Conservation (phyloP, 2,888 invertebrate species). For the Ceramica pisi region DNA sequence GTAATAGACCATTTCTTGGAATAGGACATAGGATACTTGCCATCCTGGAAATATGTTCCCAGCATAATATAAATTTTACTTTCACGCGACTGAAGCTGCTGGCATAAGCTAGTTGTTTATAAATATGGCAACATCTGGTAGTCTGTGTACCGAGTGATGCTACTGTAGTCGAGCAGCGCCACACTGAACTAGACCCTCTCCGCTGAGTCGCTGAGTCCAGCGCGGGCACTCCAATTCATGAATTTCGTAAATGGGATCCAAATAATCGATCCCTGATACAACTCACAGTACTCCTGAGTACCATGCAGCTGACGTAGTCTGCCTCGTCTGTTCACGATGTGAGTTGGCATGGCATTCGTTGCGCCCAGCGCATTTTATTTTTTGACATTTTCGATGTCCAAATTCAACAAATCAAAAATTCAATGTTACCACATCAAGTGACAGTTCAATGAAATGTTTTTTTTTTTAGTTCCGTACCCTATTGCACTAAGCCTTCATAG, state of each 20-base stretch:
- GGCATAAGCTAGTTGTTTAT: not conserved
- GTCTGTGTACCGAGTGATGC: not conserved
- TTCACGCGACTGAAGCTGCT: too few relatives aligned
- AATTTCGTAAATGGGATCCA: slow-evolving; percentile 63
- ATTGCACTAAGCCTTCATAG: too few relatives aligned
- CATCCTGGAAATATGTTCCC: too few relatives aligned
- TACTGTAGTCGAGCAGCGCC: not conserved
- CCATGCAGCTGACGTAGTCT: slow-evolving; percentile 65
- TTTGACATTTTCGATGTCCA: not conserved
- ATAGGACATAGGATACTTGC: too few relatives aligned
- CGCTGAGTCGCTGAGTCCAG: not conserved
- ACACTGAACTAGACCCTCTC: not conserved
- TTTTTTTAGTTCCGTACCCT: not conserved
- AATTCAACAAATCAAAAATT: slow-evolving; percentile 7
- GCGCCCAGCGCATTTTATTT: slow-evolving; percentile 55
- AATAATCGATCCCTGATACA: slow-evolving; percentile 76
- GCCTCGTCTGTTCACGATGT: slow-evolving; percentile 76
- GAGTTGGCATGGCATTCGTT: slow-evolving; percentile 62
- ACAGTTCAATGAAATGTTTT: not conserved
- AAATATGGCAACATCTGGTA: not conserved
- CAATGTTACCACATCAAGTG: not conserved
- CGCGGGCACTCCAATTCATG: slow-evolving; percentile 61
- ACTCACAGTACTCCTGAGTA: slow-evolving; percentile 64
- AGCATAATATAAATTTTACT: too few relatives aligned
- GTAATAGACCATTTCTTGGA: too few relatives aligned